A percentile compares a stretch with the other conserved stretches of the same genome.
Evolutionary conservation across 2,113 vertebrate genomes (phyloP).

Genomic region (Bettongia penicillata): DNA sequence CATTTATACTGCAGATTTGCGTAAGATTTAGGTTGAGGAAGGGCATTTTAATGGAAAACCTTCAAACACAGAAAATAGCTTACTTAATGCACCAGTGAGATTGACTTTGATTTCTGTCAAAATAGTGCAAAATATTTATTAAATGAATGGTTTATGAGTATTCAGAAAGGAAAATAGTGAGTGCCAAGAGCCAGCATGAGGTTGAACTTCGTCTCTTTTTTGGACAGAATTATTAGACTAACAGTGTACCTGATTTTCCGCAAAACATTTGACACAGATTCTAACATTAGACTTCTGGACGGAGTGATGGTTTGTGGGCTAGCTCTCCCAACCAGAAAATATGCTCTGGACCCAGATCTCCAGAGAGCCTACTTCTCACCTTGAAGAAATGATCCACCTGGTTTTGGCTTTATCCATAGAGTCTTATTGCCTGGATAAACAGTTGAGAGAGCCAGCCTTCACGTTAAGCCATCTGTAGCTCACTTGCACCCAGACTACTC

Average conservation of each 20-base stretch:
- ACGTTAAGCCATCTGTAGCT: not conserved
- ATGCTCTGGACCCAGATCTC: not conserved
- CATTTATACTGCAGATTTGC: not conserved
- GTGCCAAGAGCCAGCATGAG: not conserved
- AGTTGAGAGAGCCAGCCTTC: not conserved
- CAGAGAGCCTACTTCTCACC: not conserved
- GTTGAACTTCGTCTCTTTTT: not conserved
- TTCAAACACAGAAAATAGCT: not conserved
- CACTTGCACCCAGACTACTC: not conserved
- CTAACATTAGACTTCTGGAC: not conserved
- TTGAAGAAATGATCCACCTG: not conserved
- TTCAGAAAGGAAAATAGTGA: not conserved
- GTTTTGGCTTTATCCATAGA: not conserved
- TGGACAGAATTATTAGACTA: not conserved
- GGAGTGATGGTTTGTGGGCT: not conserved
- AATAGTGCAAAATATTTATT: not conserved
- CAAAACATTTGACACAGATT: not conserved
- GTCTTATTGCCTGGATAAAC: not conserved
- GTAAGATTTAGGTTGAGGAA: not conserved
- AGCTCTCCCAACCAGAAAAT: not conserved
- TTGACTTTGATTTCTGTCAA: not conserved
- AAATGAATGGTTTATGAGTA: not conserved
- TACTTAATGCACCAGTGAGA: not conserved
- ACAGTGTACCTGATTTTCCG: not conserved
- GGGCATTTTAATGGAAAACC: not conserved